Evolutionary conservation across 2,888 invertebrate species (phyloP).

Genomic region (Ennomos erosarius): DNA sequence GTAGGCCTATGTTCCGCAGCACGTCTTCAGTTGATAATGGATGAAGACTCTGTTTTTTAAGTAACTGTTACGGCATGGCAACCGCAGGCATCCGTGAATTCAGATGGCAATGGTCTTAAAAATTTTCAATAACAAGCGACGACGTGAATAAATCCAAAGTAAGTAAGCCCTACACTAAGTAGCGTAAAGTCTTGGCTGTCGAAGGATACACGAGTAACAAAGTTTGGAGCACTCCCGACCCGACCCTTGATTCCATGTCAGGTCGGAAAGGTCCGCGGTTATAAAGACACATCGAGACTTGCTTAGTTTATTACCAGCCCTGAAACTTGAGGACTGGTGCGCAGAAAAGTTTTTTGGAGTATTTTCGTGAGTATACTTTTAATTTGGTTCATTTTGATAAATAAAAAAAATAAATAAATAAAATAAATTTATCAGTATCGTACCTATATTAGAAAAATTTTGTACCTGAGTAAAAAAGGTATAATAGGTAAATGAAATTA

Average conservation of each 20-base stretch:
- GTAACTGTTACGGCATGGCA: no score
- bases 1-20: no score
- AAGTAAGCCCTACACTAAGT: conserved; percentile 4
- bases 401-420: no score
- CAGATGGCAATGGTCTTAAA: neutral
- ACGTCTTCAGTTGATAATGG: no score
- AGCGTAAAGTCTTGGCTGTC: conserved; percentile 13
- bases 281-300: conserved; percentile 31
- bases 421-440: no score
- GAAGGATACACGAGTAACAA: conserved; percentile 28
- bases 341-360: conserved; percentile 20
- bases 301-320: conserved; percentile 28
- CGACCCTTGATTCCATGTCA: conserved; percentile 29
- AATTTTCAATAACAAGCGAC: neutral
- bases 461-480: no score
- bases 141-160: neutral
- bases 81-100: no score
- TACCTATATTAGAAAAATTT: no score
- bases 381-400: conserved; percentile 1
- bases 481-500: no score
- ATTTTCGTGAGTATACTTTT: conserved; percentile 11
- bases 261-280: conserved; percentile 24
- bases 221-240: conserved; percentile 24
- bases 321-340: conserved; percentile 18
- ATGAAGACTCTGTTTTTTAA: no score